Percentiles rank a stretch among this genome's conserved stretches.
Evolutionary conservation across 2,888 invertebrate species (phyloP).

Genomic region (Agapostemon virescens): DNA sequence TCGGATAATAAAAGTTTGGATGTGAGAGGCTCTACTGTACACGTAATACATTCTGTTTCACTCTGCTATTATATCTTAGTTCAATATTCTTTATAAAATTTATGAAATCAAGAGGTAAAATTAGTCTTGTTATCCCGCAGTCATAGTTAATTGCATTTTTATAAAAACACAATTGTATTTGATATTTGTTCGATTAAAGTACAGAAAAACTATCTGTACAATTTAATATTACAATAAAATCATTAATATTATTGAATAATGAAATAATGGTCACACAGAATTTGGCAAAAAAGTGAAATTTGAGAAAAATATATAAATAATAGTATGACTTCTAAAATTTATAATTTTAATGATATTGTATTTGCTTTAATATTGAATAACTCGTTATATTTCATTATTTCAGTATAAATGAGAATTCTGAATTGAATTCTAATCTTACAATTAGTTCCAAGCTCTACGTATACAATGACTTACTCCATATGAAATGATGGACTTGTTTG

Average conservation of each 20-base stretch:
- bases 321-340: constrained; percentile 8
- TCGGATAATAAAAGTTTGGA: too few species aligned
- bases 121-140: constrained; percentile 46
- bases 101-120: constrained; percentile 31
- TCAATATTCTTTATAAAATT: constrained; percentile 34
- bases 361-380: constrained; percentile 2
- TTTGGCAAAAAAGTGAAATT: neutral
- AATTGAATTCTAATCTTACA: constrained; percentile 13
- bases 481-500: constrained; percentile 51
- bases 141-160: constrained; percentile 21
- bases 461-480: constrained; percentile 21
- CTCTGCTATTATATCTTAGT: constrained; percentile 16
- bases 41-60: constrained; percentile 38
- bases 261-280: constrained; percentile 4
- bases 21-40: too few species aligned
- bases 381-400: constrained; percentile 19
- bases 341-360: neutral
- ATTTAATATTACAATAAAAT: constrained; percentile 5
- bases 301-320: neutral
- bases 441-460: constrained; percentile 15
- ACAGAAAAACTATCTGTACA: constrained; percentile 10
- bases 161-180: constrained; percentile 36
- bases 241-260: constrained; percentile 3
- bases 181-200: constrained; percentile 9
- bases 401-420: constrained; percentile 12